Base-by-base conservation (phyloP, 2,797 vertebrate genomes). In the Spinibarbus caldwelli region DNA sequence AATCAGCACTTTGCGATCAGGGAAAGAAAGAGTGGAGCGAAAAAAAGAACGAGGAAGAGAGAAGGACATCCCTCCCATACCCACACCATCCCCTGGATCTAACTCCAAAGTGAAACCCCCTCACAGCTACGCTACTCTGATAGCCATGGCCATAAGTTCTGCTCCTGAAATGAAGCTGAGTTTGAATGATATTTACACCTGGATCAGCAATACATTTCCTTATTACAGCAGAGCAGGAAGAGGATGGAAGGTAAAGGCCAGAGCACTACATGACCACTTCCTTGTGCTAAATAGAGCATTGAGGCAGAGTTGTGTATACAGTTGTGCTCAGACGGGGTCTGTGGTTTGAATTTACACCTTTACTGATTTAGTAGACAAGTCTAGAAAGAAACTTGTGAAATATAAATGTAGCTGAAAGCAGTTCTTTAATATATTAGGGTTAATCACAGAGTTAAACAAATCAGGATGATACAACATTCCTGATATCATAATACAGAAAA, bases 201-300 rank as follows among this genome's bases (percentile, higher is more conserved):
- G 98, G 98, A 99, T 99, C 93, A 99, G 98, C 29, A 96, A 99
- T 89, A 96, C 96, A n/a, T 99, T 97, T 86, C 97, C 98, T 2
- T 98, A 98, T 89, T 99, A 99, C 91, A 96, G 96, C 93, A 96
- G 97, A 75, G 96, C 95, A 4, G 98, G 98, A 82, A 96, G 98
- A n/a, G 98, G 98, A 57, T 99, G 98, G 98, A 99, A 99, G 96
- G 98, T 98, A 90, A 93, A 92, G 11, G 12, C 43, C 29, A 68
- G 17, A 77, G 26, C 7, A 57, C 21, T 59, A 43, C 4, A n/a
- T 66, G 82, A 83, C 72, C 71, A 66, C 82, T 83, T 83, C 82
- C 82, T 66, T 2, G 15, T 66, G 47, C 26, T 77, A 62, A 38
- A 59, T 43, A 15, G 36, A 29, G 43, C 3, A 17, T 15, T 14